phyloP scores from a whole-genome alignment of 2,797 vertebrate species.

The Pipistrellus pygmaeus region DNA sequence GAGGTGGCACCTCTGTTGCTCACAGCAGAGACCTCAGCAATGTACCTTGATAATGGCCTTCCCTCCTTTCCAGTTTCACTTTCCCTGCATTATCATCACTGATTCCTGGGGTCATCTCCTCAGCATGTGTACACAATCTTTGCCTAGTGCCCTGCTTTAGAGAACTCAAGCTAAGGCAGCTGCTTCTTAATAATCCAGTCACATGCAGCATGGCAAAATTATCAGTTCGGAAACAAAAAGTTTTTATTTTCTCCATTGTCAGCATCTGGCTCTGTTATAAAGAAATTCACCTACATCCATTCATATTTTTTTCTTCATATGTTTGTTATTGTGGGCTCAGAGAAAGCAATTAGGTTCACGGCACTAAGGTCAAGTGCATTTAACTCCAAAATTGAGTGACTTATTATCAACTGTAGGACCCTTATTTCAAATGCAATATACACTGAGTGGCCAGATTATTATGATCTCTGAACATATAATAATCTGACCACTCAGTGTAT shows the following conservation, averaged over 20 bases:
- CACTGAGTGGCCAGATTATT: too few species aligned
- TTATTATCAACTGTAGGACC: not conserved
- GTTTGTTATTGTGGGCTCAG: conserved; percentile 42
- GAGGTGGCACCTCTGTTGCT: not conserved
- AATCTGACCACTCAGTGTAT: too few species aligned
- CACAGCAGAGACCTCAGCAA: not conserved
- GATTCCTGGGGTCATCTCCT: not conserved
- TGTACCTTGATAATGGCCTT: not conserved
- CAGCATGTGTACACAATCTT: not conserved
- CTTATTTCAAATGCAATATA: conserved; percentile 28
- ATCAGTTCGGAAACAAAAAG: conserved; percentile 32
- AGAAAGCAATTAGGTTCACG: conserved; percentile 21
- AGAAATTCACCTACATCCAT: not conserved
- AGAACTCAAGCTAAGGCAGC: conserved; percentile 16
- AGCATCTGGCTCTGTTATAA: not conserved
- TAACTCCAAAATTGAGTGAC: not conserved
- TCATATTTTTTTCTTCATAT: conserved; percentile 4
- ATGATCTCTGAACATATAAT: too few species aligned
- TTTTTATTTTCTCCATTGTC: conserved; percentile 10
- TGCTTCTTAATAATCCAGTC: conserved; percentile 8
- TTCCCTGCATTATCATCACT: not conserved
- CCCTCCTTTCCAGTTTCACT: not conserved
- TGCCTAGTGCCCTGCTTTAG: not conserved
- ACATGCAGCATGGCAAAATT: not conserved
- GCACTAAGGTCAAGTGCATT: conserved; percentile 18